phyloP scores from a whole-genome alignment of 1,140 invertebrate species.

The Microplitis demolitor region DNA sequence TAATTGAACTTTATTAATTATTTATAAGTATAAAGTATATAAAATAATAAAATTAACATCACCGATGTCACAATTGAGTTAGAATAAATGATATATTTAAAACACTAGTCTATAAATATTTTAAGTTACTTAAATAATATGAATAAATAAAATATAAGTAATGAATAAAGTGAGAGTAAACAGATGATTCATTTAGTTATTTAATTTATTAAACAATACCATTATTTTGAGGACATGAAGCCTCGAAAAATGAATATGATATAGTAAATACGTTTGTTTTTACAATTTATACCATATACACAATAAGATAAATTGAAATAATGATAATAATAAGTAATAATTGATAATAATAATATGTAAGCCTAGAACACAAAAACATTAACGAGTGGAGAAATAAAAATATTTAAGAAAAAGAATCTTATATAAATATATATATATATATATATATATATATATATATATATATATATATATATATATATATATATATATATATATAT shows the following conservation, averaged over 20 bases:
- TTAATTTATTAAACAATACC: slow-evolving; percentile 52
- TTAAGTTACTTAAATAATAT: no score
- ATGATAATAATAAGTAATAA: slow-evolving; percentile 39
- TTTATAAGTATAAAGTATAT: no score
- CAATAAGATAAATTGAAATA: slow-evolving; percentile 34
- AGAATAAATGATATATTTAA: no score
- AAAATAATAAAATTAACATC: no score
- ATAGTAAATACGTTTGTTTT: slow-evolving; percentile 50
- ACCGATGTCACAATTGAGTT: no score
- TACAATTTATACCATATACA: slow-evolving; percentile 54
- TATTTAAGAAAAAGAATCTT: slow-evolving; percentile 8
- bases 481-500: no score
- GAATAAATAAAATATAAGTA: no score
- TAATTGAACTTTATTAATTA: no score
- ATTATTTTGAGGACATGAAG: slow-evolving; percentile 42
- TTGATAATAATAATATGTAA: slow-evolving; percentile 32
- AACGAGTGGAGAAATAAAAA: slow-evolving; percentile 16
- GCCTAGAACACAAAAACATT: slow-evolving; percentile 14
- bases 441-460: no score
- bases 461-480: no score
- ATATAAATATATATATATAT: slow-evolving; percentile 22
- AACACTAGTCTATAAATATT: no score
- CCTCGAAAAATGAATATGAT: slow-evolving; percentile 51
- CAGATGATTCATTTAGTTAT: slow-evolving; percentile 40
- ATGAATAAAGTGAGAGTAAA: background rate